A percentile compares a stretch with the other conserved stretches of the same genome.
Conservation (phyloP, 2,888 invertebrate species). For the Heteromurus nitidus region DNA sequence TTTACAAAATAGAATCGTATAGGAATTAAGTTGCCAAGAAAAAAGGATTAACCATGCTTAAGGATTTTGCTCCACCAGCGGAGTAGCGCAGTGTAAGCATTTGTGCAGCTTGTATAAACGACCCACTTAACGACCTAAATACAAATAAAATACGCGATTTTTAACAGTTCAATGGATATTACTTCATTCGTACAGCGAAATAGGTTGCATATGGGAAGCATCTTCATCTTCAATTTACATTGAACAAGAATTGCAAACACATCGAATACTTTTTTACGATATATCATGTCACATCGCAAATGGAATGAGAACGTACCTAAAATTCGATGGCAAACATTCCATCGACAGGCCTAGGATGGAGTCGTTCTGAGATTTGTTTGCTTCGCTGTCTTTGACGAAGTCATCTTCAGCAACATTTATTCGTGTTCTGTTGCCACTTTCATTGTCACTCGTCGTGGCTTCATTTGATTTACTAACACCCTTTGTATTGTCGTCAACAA, state of each 20-base stretch:
- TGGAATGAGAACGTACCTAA: constrained; percentile 31
- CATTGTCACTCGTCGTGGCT: constrained; percentile 53
- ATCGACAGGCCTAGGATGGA: constrained; percentile 39
- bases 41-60: constrained; percentile 46
- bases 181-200: too few relatives aligned
- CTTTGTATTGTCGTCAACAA: constrained; percentile 19
- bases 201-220: too few relatives aligned
- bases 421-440: constrained; percentile 41
- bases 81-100: constrained; percentile 46
- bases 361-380: constrained; percentile 45
- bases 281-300: background rate
- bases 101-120: constrained; percentile 47
- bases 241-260: too few relatives aligned
- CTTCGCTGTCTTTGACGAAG: constrained; percentile 32
- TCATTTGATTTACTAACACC: constrained; percentile 38
- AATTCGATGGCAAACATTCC: constrained; percentile 64
- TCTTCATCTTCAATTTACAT: too few relatives aligned
- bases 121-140: constrained; percentile 62
- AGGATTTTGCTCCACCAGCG: background rate
- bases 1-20: too few relatives aligned
- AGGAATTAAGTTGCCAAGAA: too few relatives aligned
- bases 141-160: constrained; percentile 29
- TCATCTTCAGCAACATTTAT: constrained; percentile 21
- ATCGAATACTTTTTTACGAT: too few relatives aligned
- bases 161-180: constrained; percentile 5